Percentiles rank a stretch among this genome's conserved stretches.
Evolutionary conservation across 2,113 vertebrate species (phyloP).

Genomic region (Pseudopodoces humilis): DNA sequence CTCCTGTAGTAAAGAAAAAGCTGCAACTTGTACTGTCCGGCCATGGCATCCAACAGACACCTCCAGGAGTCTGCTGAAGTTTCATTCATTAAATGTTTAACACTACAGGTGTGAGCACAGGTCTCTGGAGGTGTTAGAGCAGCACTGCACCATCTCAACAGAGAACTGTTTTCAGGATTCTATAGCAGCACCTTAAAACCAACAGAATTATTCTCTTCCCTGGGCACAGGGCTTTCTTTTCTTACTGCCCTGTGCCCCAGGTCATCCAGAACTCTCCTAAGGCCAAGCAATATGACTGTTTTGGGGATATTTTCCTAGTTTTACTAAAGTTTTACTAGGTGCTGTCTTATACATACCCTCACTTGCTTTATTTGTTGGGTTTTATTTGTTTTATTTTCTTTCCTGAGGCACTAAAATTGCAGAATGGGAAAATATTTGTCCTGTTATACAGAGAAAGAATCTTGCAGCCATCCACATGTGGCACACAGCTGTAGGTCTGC

Average conservation of each 20-base stretch:
- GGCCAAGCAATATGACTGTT: neutral
- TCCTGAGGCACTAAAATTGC: neutral
- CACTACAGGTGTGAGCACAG: neutral
- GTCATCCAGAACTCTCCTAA: neutral
- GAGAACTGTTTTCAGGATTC: neutral
- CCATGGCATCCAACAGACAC: neutral
- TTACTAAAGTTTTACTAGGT: neutral
- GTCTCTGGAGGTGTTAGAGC: neutral
- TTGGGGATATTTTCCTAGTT: neutral
- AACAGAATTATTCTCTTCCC: neutral
- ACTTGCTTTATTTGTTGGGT: neutral
- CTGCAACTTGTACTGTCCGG: neutral
- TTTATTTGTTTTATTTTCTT: accelerated
- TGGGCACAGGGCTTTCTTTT: neutral
- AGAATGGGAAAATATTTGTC: neutral
- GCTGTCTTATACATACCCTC: neutral
- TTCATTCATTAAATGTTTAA: neutral
- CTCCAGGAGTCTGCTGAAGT: neutral
- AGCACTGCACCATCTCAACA: neutral
- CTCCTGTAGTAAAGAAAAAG: accelerated
- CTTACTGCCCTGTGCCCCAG: neutral
- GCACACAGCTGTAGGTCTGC: neutral
- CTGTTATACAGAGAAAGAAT: neutral
- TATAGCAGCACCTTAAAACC: neutral
- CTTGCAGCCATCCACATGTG: neutral